These are phyloP conservation scores for Babyrousa celebensis DNA, from an alignment of 2,797 vertebrate genomes.

Conservation along the genomic window DNA sequence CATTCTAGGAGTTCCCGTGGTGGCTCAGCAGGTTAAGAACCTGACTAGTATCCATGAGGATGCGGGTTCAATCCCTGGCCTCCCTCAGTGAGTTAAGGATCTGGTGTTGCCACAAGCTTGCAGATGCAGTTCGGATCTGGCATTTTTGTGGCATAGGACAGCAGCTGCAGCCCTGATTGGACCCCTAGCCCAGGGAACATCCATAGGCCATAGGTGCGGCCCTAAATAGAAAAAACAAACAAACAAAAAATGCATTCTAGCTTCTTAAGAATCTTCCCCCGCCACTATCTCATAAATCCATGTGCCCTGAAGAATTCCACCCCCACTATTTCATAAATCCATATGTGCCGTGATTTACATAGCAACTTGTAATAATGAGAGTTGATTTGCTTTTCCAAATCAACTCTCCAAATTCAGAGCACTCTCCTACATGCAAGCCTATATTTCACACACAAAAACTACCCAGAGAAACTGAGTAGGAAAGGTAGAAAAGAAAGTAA, in stretches of 20 bases:
- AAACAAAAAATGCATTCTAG: not conserved
- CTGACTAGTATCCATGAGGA: no score
- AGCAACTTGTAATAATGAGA: not conserved
- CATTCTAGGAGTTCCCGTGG: not conserved
- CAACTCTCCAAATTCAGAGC: slow-evolving; percentile 47
- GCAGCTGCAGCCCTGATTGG: no score
- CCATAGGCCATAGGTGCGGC: no score
- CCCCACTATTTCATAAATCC: no score
- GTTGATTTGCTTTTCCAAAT: slow-evolving; percentile 67
- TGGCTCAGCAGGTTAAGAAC: no score
- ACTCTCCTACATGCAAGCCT: not conserved
- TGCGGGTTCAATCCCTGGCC: no score
- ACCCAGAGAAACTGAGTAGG: not conserved
- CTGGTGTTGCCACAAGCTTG: no score
- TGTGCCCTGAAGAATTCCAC: not conserved
- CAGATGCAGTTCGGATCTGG: no score
- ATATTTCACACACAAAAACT: slow-evolving; percentile 42
- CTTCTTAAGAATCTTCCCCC: slow-evolving; percentile 14
- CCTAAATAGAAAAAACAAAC: no score
- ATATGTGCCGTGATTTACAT: not conserved
- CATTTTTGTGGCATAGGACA: no score
- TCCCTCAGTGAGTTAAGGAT: no score
- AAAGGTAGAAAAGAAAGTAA: not conserved
- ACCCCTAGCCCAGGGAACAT: no score
- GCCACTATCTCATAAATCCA: slow-evolving; percentile 31